Evolutionary conservation across 1,140 invertebrate species (phyloP).

Genomic region (Bombus balteatus): DNA sequence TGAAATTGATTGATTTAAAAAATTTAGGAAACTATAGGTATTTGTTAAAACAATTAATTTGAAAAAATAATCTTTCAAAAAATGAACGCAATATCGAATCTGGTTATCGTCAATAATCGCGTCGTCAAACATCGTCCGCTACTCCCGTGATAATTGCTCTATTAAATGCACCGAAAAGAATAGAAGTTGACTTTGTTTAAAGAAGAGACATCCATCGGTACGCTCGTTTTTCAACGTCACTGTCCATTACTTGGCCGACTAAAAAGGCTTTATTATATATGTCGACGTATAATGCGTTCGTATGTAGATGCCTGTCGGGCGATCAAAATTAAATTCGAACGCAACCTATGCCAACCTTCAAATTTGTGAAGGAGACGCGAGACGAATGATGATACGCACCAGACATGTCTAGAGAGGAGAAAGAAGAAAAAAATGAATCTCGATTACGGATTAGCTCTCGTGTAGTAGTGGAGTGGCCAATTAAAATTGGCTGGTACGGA

Average conservation of each 20-base stretch:
- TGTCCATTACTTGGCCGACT: background rate
- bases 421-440: background rate
- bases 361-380: conserved; percentile 66
- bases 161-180: background rate
- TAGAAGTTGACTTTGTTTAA: background rate
- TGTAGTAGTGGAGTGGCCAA: background rate
- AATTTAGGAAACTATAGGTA: background rate
- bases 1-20: background rate
- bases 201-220: background rate
- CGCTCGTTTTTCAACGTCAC: background rate
- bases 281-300: background rate
- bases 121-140: background rate
- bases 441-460: background rate
- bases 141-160: background rate
- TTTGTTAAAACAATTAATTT: background rate
- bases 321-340: conserved; percentile 52
- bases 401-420: conserved; percentile 31
- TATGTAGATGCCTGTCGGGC: background rate
- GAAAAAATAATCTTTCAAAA: too few species aligned
- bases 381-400: conserved; percentile 27
- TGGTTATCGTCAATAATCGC: too few species aligned
- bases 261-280: conserved; percentile 22
- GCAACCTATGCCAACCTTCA: conserved; percentile 69
- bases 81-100: too few species aligned
- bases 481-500: conserved; percentile 23